phyloP scores from a whole-genome alignment of 2,113 vertebrate genomes.

The Cynoglossus semilaevis region DNA sequence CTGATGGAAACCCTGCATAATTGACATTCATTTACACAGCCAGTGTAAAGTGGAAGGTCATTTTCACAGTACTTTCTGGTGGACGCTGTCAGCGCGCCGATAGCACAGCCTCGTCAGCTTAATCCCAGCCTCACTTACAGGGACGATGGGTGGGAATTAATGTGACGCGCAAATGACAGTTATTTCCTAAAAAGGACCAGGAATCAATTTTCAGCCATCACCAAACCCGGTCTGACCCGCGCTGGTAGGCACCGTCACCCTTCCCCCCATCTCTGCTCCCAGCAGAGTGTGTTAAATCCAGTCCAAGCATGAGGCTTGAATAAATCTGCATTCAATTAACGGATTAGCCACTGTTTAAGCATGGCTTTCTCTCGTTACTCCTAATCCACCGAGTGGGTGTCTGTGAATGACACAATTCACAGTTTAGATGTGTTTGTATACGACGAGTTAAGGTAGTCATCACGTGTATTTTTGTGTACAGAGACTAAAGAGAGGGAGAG shows the following conservation, averaged over 20 bases:
- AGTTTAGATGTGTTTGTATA: constrained; percentile 36
- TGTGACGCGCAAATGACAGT: constrained; percentile 60
- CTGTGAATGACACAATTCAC: constrained; percentile 54
- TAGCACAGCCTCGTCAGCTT: constrained; percentile 42
- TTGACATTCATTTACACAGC: constrained; percentile 58
- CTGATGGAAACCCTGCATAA: constrained; percentile 47
- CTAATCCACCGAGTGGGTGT: constrained; percentile 74
- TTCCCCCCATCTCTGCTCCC: constrained; percentile 33
- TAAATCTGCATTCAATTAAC: constrained; percentile 83
- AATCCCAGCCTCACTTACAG: constrained; percentile 38
- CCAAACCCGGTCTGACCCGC: constrained; percentile 56
- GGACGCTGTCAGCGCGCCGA: constrained; percentile 18
- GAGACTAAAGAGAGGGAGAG: no score
- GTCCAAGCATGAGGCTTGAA: constrained; percentile 69
- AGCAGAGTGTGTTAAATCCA: constrained; percentile 70
- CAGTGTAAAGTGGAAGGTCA: constrained; percentile 40
- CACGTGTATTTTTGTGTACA: not conserved
- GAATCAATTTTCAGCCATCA: constrained; percentile 72
- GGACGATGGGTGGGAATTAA: constrained; percentile 53
- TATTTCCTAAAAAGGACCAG: constrained; percentile 54
- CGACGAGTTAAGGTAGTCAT: constrained; percentile 24
- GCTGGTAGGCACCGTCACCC: constrained; percentile 31
- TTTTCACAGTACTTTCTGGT: constrained; percentile 39
- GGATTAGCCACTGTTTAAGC: constrained; percentile 79
- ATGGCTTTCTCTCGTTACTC: constrained; percentile 61